A percentile compares a stretch with the other conserved stretches of the same genome.
Evolutionary conservation across 2,888 invertebrate genomes (phyloP).

Genomic region (Vandiemenella viatica): DNA sequence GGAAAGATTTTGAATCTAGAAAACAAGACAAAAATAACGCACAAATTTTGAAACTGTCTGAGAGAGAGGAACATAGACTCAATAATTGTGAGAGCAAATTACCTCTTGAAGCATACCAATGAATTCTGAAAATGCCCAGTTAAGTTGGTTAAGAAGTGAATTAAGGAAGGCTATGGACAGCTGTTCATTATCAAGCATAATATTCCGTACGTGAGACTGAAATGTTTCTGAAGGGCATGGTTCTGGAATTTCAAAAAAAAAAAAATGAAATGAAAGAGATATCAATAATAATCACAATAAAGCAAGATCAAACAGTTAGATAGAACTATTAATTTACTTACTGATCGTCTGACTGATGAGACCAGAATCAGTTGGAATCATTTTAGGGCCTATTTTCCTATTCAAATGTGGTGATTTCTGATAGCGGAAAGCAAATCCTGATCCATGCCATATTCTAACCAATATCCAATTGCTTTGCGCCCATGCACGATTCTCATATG

Average conservation of each 20-base stretch:
- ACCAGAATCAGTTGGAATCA: slow-evolving; percentile 32
- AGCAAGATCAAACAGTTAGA: background rate
- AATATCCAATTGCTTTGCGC: slow-evolving; percentile 77
- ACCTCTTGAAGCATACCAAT: slow-evolving; percentile 72
- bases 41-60: background rate
- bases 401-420: slow-evolving; percentile 36
- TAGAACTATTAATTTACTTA: slow-evolving; percentile 18
- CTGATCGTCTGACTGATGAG: slow-evolving; percentile 25
- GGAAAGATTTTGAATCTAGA: slow-evolving; percentile 47
- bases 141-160: slow-evolving; percentile 63
- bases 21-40: slow-evolving; percentile 1
- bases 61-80: no score
- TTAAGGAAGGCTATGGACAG: slow-evolving; percentile 55
- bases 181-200: slow-evolving; percentile 43
- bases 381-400: slow-evolving; percentile 30
- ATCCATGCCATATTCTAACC: slow-evolving; percentile 69
- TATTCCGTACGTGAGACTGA: slow-evolving; percentile 46
- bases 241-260: slow-evolving; percentile 31
- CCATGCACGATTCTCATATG: slow-evolving; percentile 69
- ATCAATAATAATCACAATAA: background rate
- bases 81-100: no score
- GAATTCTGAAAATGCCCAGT: slow-evolving; percentile 81
- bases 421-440: slow-evolving; percentile 62
- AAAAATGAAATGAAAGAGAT: background rate
- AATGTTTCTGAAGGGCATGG: slow-evolving; percentile 52